Evolutionary conservation across 2,113 vertebrate genomes (phyloP).

Genomic region (Vireo altiloquus): DNA sequence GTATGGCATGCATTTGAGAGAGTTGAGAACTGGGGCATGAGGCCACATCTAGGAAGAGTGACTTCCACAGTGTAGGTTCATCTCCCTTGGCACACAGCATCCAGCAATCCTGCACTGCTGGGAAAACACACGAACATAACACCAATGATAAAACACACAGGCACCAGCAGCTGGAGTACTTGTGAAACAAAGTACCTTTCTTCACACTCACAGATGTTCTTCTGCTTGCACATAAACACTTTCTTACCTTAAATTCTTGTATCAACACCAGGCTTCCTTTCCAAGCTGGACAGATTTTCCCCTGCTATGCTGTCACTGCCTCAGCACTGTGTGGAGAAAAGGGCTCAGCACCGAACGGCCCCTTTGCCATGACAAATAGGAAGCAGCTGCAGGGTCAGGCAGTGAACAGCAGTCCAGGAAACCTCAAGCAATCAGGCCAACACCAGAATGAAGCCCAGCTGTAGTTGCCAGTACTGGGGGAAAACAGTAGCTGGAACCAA

Average conservation of each 20-base stretch:
- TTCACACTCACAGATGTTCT: accelerated
- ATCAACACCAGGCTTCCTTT: neutral
- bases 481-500: neutral
- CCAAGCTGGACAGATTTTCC: neutral
- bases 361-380: accelerated
- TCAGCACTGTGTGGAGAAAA: neutral
- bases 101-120: neutral
- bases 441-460: accelerated
- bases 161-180: neutral
- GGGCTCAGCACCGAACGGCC: neutral
- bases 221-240: neutral
- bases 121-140: accelerated
- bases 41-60: neutral
- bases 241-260: accelerated
- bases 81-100: neutral
- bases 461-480: neutral
- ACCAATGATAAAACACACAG: neutral
- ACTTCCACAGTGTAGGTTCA: neutral
- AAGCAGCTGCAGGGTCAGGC: neutral
- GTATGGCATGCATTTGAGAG: neutral
- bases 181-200: neutral
- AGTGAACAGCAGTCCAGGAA: neutral
- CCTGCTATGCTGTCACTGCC: neutral
- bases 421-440: accelerated
- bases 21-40: neutral